Base-by-base conservation (phyloP, 2,797 vertebrate species). In the Erpetoichthys calabaricus region DNA sequence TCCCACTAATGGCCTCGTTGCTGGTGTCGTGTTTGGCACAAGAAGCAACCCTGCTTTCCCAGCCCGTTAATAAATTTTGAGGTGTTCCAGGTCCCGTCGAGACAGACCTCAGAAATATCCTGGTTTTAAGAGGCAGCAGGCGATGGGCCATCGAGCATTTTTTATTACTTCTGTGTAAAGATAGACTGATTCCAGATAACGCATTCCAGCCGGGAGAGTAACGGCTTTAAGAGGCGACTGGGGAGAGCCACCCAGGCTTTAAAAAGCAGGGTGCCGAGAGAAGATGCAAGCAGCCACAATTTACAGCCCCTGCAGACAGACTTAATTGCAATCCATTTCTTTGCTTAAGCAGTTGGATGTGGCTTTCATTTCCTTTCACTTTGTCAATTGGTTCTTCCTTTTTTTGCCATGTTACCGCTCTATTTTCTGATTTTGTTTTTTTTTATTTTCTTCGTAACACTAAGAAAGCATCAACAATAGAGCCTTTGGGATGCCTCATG, bases 111-210 rank as follows among this genome's bases (percentile, higher is more conserved):
- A 62, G 67, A 67, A 75, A 79, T 78, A 79, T 80, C 71, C 73
- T 72, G 73, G 62, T 70, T 71, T 73, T 70, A 69, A 75, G 73
- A 74, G 70, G 70, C 67, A 65, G 56, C 58, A 56, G 68, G 70
- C 74, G 56, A 64, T 45, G 59, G 51, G 68, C 70, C 73, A 75
- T 61, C 63, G 63, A 65, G 70, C 57, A 57, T 53, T 52, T 78
- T 77, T 77, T 76, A 80, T 78, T 73, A 70, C 71, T 57, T 7
- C 58, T 62, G 61, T 57, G 61, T 76, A 62, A 74, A 65, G 55
- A 75, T 57, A 57, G 67, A 68, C 64, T 58, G 63, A 70, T 65
- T 68, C 59, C 63, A 69, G 75, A 79, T 75, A 77, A 75, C 68
- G 59, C 67, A 67, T 77, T 75, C 75, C 65, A 68, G 62, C 64